Conservation (phyloP, 1,140 invertebrate genomes). For the Conus betulinus region DNA sequence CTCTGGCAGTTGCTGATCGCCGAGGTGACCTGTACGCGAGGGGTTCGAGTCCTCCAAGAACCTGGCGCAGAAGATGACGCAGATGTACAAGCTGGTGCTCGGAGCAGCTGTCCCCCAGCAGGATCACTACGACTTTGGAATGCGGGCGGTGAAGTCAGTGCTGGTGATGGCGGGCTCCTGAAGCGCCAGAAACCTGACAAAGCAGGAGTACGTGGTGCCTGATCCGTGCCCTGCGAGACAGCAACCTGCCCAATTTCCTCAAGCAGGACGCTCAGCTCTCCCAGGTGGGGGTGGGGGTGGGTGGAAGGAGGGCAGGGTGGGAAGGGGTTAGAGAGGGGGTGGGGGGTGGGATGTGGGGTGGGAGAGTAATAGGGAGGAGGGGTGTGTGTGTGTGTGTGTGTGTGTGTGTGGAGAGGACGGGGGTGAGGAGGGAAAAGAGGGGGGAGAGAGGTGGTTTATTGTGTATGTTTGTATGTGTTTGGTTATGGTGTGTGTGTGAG, state of each 20-base stretch:
- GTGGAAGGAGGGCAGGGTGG: neutral
- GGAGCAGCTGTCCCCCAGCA: constrained; percentile 94
- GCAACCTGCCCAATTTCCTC: constrained; percentile 77
- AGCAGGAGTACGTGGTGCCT: constrained; percentile 75
- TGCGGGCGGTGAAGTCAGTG: constrained; percentile 83
- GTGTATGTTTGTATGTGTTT: too few relatives aligned
- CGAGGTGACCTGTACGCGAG: constrained; percentile 94
- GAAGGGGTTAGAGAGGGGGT: neutral
- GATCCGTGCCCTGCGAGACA: constrained; percentile 75
- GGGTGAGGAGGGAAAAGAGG: neutral
- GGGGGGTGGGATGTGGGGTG: neutral
- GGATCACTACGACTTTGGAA: constrained; percentile 94
- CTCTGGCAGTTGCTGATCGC: constrained; percentile 86
- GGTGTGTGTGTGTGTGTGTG: neutral
- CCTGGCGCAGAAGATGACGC: constrained; percentile 91
- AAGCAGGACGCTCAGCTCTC: constrained; percentile 75
- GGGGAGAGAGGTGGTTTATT: constrained; percentile 47
- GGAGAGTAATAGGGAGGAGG: too few relatives aligned
- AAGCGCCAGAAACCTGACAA: constrained; percentile 76
- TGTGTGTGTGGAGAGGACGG: neutral
- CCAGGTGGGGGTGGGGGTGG: constrained; percentile 60
- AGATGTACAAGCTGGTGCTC: constrained; percentile 95
- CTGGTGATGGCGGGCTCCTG: constrained; percentile 76
- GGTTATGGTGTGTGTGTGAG: too few relatives aligned
- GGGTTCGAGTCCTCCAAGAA: constrained; percentile 92